Conservation (phyloP, 1,140 invertebrate species). For the Lordiphosa stackelbergi region DNA sequence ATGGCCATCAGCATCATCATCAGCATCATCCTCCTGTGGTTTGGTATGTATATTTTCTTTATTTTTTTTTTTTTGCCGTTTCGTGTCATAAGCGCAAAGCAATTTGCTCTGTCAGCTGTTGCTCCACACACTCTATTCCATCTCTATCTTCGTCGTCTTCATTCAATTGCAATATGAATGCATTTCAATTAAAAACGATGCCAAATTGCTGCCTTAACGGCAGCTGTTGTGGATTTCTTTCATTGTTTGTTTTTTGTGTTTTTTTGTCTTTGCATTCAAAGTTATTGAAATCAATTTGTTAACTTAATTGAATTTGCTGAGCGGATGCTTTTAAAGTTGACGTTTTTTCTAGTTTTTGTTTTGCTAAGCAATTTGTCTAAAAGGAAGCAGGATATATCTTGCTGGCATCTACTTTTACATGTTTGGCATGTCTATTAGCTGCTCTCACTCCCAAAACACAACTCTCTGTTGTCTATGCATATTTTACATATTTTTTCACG, state of each 20-base stretch:
- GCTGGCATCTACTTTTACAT: conserved; percentile 11
- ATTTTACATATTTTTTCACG: conserved; percentile 40
- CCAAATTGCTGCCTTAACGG: conserved; percentile 48
- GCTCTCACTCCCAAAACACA: conserved; percentile 1
- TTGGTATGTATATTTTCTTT: conserved; percentile 22
- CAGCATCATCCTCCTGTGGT: conserved; percentile 26
- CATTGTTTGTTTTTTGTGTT: conserved; percentile 20
- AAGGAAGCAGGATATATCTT: conserved; percentile 18
- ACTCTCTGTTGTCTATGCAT: conserved; percentile 20
- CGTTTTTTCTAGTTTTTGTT: too few species aligned
- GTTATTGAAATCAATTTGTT: conserved; percentile 61
- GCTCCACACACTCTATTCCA: conserved; percentile 9
- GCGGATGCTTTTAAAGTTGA: conserved; percentile 15
- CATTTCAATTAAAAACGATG: conserved; percentile 58
- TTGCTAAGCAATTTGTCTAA: conserved; percentile 28
- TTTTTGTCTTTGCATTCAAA: conserved; percentile 27
- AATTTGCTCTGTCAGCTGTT: conserved; percentile 58
- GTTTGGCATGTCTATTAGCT: conserved; percentile 53
- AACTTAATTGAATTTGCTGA: conserved; percentile 54
- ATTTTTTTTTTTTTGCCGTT: conserved; percentile 26
- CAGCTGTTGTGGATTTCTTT: conserved; percentile 43
- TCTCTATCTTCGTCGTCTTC: conserved; percentile 11
- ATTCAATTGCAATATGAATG: conserved; percentile 61
- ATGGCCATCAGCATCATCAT: conserved; percentile 26
- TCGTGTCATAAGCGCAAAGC: conserved; percentile 64